phyloP scores from a whole-genome alignment of 2,797 vertebrate genomes.

The Gymnothorax javanicus region DNA sequence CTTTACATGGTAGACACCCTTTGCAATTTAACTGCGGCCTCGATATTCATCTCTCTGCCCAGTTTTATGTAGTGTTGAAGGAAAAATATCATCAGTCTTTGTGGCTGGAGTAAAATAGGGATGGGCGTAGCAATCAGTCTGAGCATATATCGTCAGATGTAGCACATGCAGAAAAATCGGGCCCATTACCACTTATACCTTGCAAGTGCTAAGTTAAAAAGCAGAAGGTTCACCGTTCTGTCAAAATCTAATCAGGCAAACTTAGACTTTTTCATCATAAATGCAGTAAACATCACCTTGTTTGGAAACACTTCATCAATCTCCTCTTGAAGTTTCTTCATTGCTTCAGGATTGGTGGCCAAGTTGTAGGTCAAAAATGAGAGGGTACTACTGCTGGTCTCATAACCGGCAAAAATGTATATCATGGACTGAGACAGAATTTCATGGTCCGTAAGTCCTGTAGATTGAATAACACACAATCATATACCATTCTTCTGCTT shows the following conservation, averaged over 20 bases:
- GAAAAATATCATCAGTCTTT: no score
- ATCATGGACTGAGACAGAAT: slow-evolving; percentile 78
- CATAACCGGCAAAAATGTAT: slow-evolving; percentile 80
- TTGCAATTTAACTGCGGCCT: no score
- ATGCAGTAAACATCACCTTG: slow-evolving; percentile 60
- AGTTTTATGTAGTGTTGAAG: no score
- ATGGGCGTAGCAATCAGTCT: no score
- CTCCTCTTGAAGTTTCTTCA: slow-evolving; percentile 75
- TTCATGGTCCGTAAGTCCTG: slow-evolving; percentile 81
- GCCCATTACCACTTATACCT: background rate
- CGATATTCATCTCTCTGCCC: no score
- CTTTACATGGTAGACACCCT: no score
- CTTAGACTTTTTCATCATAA: background rate
- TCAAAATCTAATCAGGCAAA: background rate
- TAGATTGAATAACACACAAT: slow-evolving; percentile 4
- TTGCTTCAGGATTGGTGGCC: slow-evolving; percentile 70
- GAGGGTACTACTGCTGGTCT: slow-evolving; percentile 75
- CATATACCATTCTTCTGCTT: background rate
- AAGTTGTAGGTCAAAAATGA: slow-evolving; percentile 72
- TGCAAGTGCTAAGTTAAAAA: background rate
- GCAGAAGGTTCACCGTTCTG: background rate
- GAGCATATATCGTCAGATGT: no score
- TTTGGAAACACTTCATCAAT: slow-evolving; percentile 71
- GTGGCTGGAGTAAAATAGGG: no score
- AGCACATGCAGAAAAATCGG: no score